Conservation (phyloP, 1,140 invertebrate species). For the Parasteatoda tepidariorum region DNA sequence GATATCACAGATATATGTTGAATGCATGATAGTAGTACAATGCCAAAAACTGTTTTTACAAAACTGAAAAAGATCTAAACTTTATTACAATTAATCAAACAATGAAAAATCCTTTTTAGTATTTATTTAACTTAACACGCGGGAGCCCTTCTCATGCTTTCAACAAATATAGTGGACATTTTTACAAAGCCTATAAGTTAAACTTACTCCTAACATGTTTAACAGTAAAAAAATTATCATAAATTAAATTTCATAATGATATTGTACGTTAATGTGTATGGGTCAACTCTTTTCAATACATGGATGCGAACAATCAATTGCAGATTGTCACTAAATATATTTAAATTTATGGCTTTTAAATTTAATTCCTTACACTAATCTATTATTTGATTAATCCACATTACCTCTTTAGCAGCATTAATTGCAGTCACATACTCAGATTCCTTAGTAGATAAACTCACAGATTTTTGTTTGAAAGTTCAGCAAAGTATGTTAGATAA, state of each 20-base stretch:
- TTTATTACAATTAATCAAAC: no score
- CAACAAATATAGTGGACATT: no score
- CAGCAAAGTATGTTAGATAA: background rate
- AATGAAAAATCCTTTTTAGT: no score
- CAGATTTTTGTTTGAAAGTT: constrained; percentile 63
- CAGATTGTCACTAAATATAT: constrained; percentile 59
- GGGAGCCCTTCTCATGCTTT: no score
- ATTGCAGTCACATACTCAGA: constrained; percentile 68
- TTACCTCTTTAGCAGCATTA: constrained; percentile 66
- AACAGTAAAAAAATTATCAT: constrained; percentile 64
- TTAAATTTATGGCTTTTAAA: background rate
- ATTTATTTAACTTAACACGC: no score
- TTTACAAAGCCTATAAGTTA: constrained; percentile 56
- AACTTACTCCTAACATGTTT: constrained; percentile 13
- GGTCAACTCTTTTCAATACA: constrained; percentile 62
- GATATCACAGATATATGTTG: no score
- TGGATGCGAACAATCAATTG: constrained; percentile 63
- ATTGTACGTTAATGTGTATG: constrained; percentile 65
- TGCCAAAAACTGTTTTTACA: no score
- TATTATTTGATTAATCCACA: constrained; percentile 62
- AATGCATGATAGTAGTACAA: no score
- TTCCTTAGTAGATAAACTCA: constrained; percentile 67
- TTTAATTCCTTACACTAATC: background rate
- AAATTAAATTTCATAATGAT: constrained; percentile 67
- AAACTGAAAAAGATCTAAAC: no score